Evolutionary conservation across 2,888 invertebrate genomes (phyloP).

Genomic region (Bruchidius siliquastri): DNA sequence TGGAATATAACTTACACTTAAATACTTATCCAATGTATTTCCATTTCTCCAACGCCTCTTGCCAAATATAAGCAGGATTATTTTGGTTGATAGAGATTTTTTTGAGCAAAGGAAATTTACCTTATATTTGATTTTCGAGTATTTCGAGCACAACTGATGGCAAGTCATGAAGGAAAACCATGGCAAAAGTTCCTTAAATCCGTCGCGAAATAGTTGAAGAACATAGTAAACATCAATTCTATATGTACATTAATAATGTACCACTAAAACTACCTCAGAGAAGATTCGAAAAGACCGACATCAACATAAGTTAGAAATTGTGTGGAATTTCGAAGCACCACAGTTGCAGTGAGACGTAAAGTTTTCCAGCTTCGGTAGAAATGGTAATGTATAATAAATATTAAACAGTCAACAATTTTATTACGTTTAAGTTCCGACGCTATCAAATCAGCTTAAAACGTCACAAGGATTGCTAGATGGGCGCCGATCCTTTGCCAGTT

Average conservation of each 20-base stretch:
- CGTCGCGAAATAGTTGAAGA: too few species aligned
- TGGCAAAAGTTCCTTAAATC: too few species aligned
- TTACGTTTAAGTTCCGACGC: conserved; percentile 8
- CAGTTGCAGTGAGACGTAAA: conserved; percentile 6
- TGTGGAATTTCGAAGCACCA: conserved; percentile 4
- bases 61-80: too few species aligned
- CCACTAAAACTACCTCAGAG: neutral
- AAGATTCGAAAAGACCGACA: conserved; percentile 5
- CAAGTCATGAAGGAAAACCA: too few species aligned
- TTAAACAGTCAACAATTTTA: conserved; percentile 14
- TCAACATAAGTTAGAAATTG: conserved; percentile 11
- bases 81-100: too few species aligned
- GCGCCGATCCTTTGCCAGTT: neutral
- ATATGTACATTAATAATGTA: neutral
- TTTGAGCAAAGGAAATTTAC: too few species aligned
- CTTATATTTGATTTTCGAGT: too few species aligned
- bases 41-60: too few species aligned
- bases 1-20: too few species aligned
- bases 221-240: neutral
- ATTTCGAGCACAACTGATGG: too few species aligned
- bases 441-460: conserved; percentile 10
- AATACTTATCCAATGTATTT: too few species aligned
- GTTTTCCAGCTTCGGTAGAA: conserved; percentile 7
- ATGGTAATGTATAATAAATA: conserved; percentile 15
- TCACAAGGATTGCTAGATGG: conserved; percentile 5